Base-by-base conservation (phyloP, 2,888 invertebrate species). In the Cynaeus angustus region DNA sequence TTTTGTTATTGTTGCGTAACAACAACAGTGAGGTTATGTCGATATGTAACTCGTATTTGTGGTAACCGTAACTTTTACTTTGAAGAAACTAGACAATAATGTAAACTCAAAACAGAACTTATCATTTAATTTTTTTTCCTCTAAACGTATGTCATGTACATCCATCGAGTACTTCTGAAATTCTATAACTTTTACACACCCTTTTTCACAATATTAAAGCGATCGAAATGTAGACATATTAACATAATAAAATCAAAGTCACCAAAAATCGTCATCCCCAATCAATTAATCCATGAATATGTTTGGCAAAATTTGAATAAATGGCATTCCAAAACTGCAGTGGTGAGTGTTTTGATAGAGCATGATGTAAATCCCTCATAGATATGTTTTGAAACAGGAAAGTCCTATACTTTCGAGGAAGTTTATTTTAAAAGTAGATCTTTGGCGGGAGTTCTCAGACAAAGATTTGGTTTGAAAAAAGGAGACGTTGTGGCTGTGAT, bases 321-420 rank as follows among this genome's bases (percentile, higher is more conserved):
- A 83, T 92, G 91, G 91, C 87, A 89, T 3, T 87, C 91, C 64
- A 87, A 87, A 73, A 88, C 88, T 3, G 88, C 89, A 33, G 75
- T 89, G 80, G 92, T 92, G 82, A 89, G 90, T 88, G 8, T 41
- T 13, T 33, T 4, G 33, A 4, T 7, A 7, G 1, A 33, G 6
- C 33, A 33, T 28, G 9, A 33, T 33, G 33, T 80, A 74, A 41
- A 72, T 52, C 64, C 67, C n/a, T 43, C 71, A 33, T 14, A 50
- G 41, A 30, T 61, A 9, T 61, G 93, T 77, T 88, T 90, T 0
- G 79, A 89, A n/a, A 91, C 91, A 0, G 92, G 92, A 1, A 87
- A 91, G 72, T 89, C 89, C 5, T 92, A 92, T 75, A 92, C 91
- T 0, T 94, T 88, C 78, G 89, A 88, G 7, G 87, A 92, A 80